A percentile compares a stretch with the other conserved stretches of the same genome.
These are phyloP conservation scores for Drosophila nigrodunni DNA, from an alignment of 1,140 invertebrate genomes.

Conservation along the genomic window DNA sequence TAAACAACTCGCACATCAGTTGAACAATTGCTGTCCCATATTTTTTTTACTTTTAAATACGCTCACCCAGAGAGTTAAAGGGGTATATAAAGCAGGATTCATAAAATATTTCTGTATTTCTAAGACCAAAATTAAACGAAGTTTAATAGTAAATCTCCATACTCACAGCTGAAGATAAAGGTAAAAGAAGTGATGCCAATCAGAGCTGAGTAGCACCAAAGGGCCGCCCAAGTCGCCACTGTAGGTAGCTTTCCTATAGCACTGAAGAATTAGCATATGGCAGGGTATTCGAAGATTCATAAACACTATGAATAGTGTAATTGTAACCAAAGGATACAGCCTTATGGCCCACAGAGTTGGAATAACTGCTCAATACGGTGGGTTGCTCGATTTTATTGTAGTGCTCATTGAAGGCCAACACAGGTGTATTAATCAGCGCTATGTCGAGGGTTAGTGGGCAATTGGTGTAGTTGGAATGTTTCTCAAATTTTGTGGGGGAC, in stretches of 20 bases:
- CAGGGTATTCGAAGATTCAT: conserved; percentile 16
- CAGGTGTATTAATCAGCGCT: conserved; percentile 42
- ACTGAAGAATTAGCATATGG: conserved; percentile 18
- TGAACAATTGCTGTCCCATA: conserved; percentile 21
- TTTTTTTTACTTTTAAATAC: conserved; percentile 22
- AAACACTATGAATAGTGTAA: conserved; percentile 29
- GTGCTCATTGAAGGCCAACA: conserved; percentile 8
- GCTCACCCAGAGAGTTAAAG: background rate
- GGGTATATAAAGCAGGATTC: background rate
- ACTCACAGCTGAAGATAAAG: conserved; percentile 73
- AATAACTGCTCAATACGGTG: conserved; percentile 33
- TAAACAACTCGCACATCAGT: conserved; percentile 11
- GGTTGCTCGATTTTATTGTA: conserved; percentile 44
- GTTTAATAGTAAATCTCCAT: conserved; percentile 51
- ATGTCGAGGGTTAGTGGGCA: conserved; percentile 37
- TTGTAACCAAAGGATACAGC: conserved; percentile 54
- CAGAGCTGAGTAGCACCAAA: conserved; percentile 35
- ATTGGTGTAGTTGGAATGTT: conserved; percentile 45
- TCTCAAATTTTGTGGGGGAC: conserved; percentile 36
- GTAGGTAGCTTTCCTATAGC: conserved; percentile 38
- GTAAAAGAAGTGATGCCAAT: conserved; percentile 85
- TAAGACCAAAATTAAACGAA: no score
- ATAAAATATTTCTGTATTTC: background rate
- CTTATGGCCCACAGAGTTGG: conserved; percentile 32
- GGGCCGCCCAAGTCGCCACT: conserved; percentile 53